Conservation (phyloP, 2,888 invertebrate genomes). For the Strigamia crassipes region DNA sequence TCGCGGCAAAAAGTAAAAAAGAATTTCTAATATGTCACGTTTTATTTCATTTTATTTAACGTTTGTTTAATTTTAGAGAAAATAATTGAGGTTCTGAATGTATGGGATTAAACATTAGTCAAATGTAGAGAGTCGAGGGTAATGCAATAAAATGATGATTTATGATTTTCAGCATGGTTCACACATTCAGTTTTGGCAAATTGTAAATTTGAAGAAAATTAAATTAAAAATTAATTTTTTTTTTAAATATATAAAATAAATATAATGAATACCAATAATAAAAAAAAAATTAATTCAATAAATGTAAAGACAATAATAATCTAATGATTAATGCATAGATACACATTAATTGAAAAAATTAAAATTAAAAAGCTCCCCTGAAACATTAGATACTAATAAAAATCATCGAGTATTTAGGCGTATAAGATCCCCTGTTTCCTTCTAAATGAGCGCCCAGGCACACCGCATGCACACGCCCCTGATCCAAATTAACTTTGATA, state of each 20-base stretch:
- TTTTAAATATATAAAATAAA: background rate
- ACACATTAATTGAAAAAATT: background rate
- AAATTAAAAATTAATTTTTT: background rate
- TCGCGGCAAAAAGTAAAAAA: background rate
- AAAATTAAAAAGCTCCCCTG: background rate
- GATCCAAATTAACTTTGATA: conserved; percentile 46
- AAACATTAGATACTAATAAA: conserved; percentile 22
- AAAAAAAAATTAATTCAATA: background rate
- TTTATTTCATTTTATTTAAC: conserved; percentile 1
- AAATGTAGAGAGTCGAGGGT: conserved; percentile 37
- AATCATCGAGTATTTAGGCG: conserved; percentile 6
- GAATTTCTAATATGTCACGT: background rate
- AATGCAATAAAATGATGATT: conserved; percentile 36
- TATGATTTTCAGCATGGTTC: conserved; percentile 26
- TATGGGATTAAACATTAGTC: conserved; percentile 25
- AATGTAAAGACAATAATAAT: background rate
- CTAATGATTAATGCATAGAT: too few species aligned
- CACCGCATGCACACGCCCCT: conserved; percentile 37
- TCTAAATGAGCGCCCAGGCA: conserved; percentile 36
- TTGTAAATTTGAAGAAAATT: conserved; percentile 4
- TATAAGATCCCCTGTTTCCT: conserved; percentile 1
- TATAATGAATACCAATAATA: background rate
- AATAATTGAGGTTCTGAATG: background rate
- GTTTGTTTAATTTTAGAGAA: conserved; percentile 31
- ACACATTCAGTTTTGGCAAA: conserved; percentile 3